These are phyloP conservation scores for Accipiter cooperii DNA, from an alignment of 2,113 vertebrate species.

Conservation along the genomic window DNA sequence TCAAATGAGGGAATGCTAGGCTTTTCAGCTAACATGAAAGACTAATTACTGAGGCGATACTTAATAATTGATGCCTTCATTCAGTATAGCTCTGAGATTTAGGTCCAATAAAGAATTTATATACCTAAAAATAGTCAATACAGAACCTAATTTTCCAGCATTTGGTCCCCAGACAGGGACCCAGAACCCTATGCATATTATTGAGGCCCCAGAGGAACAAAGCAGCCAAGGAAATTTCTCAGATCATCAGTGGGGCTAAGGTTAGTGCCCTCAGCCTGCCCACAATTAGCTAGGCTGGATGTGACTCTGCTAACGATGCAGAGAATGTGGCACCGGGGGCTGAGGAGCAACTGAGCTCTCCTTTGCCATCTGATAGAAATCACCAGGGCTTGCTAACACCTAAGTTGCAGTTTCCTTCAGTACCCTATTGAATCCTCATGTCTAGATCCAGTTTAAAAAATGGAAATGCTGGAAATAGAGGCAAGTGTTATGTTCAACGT, in stretches of 20 bases:
- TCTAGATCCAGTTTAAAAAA: background rate
- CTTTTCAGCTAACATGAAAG: conserved; percentile 34
- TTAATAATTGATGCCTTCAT: conserved; percentile 49
- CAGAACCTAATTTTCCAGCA: background rate
- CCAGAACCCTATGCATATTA: background rate
- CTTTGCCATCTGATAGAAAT: background rate
- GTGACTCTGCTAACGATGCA: background rate
- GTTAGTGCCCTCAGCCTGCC: background rate
- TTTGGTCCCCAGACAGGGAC: background rate
- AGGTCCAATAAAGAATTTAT: conserved; percentile 37
- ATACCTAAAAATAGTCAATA: conserved; percentile 43
- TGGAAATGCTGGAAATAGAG: background rate
- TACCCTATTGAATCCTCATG: background rate
- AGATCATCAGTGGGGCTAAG: background rate
- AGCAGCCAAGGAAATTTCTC: background rate
- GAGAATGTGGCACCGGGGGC: background rate
- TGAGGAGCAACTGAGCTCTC: background rate
- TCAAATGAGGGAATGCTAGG: conserved; percentile 3
- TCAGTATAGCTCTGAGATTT: conserved; percentile 16
- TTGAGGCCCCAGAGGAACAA: background rate
- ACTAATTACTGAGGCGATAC: conserved; percentile 23
- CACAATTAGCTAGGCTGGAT: background rate
- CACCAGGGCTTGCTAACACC: background rate
- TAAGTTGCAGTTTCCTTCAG: background rate
- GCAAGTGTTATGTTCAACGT: background rate